These are phyloP conservation scores for Synodontis membranacea DNA, from an alignment of 2,113 vertebrate genomes.

Conservation along the genomic window DNA sequence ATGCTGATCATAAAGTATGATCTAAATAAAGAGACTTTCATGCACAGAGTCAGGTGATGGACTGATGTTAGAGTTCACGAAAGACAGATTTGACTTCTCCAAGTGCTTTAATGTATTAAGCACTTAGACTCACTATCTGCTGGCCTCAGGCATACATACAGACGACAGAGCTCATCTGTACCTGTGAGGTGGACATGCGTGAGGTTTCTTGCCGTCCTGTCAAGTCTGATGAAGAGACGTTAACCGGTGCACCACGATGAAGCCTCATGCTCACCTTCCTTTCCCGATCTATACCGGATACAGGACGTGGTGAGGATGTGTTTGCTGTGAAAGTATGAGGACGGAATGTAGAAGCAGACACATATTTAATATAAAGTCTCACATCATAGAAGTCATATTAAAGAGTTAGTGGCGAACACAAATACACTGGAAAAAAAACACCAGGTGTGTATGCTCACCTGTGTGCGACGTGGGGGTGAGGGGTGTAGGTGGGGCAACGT, in stretches of 20 bases:
- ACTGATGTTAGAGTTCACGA: neutral
- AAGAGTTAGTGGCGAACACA: neutral
- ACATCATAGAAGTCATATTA: neutral
- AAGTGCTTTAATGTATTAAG: no score
- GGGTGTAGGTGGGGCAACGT: conserved; percentile 82
- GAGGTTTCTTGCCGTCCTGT: conserved; percentile 93
- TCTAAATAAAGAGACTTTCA: neutral
- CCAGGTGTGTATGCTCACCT: conserved; percentile 65
- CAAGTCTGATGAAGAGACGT: conserved; percentile 90
- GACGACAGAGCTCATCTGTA: conserved; percentile 62
- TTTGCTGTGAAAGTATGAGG: conserved; percentile 73
- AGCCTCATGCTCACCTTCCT: conserved; percentile 95
- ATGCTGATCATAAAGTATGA: neutral
- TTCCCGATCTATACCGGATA: conserved; percentile 88
- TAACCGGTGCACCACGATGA: conserved; percentile 90
- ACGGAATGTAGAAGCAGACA: neutral
- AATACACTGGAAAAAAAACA: neutral
- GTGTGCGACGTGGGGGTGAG: conserved; percentile 93
- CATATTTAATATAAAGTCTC: neutral
- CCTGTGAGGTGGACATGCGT: conserved; percentile 97
- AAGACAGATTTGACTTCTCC: neutral
- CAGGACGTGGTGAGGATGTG: conserved; percentile 83
- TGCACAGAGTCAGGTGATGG: neutral
- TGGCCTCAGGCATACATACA: no score
- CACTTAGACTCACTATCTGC: neutral